A percentile compares a stretch with the other conserved stretches of the same genome.
These are phyloP conservation scores for Pygoscelis adeliae DNA, from an alignment of 2,113 vertebrate genomes.

Conservation along the genomic window DNA sequence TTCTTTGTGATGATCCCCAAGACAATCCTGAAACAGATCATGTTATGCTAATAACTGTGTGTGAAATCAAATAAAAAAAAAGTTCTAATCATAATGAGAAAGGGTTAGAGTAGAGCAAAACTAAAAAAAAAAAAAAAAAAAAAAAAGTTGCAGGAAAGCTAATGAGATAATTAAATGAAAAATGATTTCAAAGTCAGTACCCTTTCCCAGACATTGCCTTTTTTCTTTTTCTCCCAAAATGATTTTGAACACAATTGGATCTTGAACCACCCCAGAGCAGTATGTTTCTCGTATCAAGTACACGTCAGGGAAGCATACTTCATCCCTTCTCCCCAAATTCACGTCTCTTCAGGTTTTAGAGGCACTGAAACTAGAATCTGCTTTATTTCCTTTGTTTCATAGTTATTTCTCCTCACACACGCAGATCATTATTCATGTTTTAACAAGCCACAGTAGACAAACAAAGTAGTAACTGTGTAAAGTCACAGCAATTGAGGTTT, in stretches of 20 bases:
- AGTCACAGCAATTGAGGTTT: background rate
- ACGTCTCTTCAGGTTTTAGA: background rate
- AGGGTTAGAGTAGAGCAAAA: conserved; percentile 47
- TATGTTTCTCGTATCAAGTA: background rate
- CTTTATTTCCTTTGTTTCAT: background rate
- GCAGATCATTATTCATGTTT: background rate
- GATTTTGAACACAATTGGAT: background rate
- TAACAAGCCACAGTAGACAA: background rate
- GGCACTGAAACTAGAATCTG: background rate
- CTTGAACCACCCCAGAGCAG: background rate
- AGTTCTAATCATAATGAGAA: conserved; percentile 71
- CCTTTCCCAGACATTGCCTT: background rate
- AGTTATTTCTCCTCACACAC: background rate
- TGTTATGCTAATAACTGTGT: conserved; percentile 90
- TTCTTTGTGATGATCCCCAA: conserved; percentile 99
- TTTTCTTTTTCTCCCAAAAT: conserved; percentile 12
- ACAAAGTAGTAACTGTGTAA: background rate
- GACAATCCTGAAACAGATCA: conserved; percentile 99
- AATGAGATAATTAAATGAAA: conserved; percentile 65
- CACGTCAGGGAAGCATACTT: background rate
- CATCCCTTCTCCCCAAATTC: background rate
- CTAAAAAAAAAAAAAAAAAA: background rate
- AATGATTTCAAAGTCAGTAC: conserved; percentile 34
- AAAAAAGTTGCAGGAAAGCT: conserved; percentile 48
- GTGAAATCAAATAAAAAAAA: conserved; percentile 76